A percentile compares a stretch with the other conserved stretches of the same genome.
Evolutionary conservation across 2,797 vertebrate genomes (phyloP).

Genomic region (Rachycentron canadum): DNA sequence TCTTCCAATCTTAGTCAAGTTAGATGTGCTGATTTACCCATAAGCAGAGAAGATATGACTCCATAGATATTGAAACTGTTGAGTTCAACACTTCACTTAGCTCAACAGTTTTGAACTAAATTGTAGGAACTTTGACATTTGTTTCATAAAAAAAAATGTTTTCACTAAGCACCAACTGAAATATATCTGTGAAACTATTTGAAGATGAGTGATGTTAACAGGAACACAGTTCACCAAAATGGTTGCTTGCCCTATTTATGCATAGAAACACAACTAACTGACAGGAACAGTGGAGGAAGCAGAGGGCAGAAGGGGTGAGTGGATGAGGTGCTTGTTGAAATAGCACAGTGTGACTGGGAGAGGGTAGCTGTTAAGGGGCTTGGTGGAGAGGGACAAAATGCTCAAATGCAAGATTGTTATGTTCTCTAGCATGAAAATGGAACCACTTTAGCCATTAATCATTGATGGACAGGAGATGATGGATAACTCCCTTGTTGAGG

Average conservation of each 20-base stretch:
- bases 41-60: neutral
- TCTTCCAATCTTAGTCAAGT: neutral
- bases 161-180: conserved; percentile 18
- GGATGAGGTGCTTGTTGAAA: conserved; percentile 56
- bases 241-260: conserved; percentile 52
- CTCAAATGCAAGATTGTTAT: conserved; percentile 74
- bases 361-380: conserved; percentile 46
- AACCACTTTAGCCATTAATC: conserved; percentile 83
- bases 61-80: neutral
- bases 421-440: conserved; percentile 82
- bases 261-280: conserved; percentile 41
- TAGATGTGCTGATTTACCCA: neutral
- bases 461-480: conserved; percentile 79
- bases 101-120: too few relatives aligned
- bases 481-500: conserved; percentile 69
- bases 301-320: conserved; percentile 38
- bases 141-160: neutral
- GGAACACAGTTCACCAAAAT: conserved; percentile 50
- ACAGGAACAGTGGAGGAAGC: conserved; percentile 44
- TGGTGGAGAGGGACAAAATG: conserved; percentile 58
- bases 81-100: too few relatives aligned
- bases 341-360: conserved; percentile 53
- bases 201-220: conserved; percentile 57
- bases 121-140: neutral
- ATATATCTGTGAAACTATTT: conserved; percentile 22